Base-by-base conservation (phyloP, 1,140 invertebrate species). In the Meloidogyne exigua region DNA sequence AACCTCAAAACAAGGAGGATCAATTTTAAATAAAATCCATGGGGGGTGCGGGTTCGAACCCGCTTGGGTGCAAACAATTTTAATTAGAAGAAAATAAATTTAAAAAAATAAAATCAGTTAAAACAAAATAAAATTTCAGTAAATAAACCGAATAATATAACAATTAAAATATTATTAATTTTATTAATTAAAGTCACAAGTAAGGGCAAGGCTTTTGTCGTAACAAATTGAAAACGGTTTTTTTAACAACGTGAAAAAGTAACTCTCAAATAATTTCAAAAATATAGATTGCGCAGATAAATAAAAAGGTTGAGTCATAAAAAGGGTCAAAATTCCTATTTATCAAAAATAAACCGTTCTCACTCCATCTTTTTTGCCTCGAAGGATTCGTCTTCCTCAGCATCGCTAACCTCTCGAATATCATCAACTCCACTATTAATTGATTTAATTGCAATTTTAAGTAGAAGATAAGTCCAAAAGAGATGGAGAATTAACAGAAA, bases 381-480 rank as follows among this genome's bases (percentile, higher is more conserved):
- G 7, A 78, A 21, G 28, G 65, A 62, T 44, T 36, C 67, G 1
- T 83, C 79, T 39, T 81, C 83, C 25, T 84, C 82, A 21, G 44
- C 69, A 21, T 79, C 77, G n/a, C 28, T 36, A 63, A 83, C 81
- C 39, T 83, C 81, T 15, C 84, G 64, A 67, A 84, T 83, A 66
- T 85, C 82, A 78, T 84, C 83, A 36, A 84, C 44, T 18, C 72
- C 82, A 69, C 68, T 76, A 39, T 75, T 75, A 3, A 79, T 32
- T 2, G 83, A 79, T 68, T 85, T 77, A 62, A 79, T 67, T n/a
- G 82, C 82, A 63, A 86, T 86, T 76, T 86, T 87, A 42, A 86
- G 62, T n/a, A 86, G 62, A 68, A 86, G 65, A 71, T 76, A 79
- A 9, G 85, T 88, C 85, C 85, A 86, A 75, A 86, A 86, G 57